Evolutionary conservation across 2,888 invertebrate genomes (phyloP).

Genomic region (Xylophagus ater): DNA sequence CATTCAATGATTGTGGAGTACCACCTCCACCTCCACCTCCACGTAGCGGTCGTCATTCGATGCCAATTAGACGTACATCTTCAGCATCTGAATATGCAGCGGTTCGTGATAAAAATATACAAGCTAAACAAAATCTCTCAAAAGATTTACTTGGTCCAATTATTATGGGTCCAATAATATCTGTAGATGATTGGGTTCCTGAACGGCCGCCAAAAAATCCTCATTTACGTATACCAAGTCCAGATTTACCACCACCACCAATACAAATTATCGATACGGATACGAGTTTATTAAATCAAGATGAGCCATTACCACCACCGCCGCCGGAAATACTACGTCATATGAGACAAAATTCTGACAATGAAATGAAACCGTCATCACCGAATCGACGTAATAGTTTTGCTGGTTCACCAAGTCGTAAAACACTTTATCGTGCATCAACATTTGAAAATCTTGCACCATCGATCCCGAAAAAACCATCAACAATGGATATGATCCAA

Average conservation of each 20-base stretch:
- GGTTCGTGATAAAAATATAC: slow-evolving; percentile 33
- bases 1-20: slow-evolving; percentile 38
- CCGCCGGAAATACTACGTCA: slow-evolving; percentile 36
- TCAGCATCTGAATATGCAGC: slow-evolving; percentile 56
- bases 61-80: slow-evolving; percentile 44
- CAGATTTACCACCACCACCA: slow-evolving; percentile 38
- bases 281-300: slow-evolving; percentile 25
- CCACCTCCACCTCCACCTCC: slow-evolving; percentile 41
- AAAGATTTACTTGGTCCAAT: slow-evolving; percentile 47
- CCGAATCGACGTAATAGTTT: slow-evolving; percentile 39
- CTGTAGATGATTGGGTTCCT: slow-evolving; percentile 57
- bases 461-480: slow-evolving; percentile 33
- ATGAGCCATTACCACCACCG: slow-evolving; percentile 39
- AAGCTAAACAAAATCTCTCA: slow-evolving; percentile 23
- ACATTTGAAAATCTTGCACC: slow-evolving; percentile 23
- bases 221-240: slow-evolving; percentile 42
- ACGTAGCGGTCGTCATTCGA: slow-evolving; percentile 24
- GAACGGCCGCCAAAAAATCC: slow-evolving; percentile 70
- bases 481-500: slow-evolving; percentile 28
- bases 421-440: slow-evolving; percentile 22
- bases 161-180: slow-evolving; percentile 51
- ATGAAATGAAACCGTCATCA: slow-evolving; percentile 28
- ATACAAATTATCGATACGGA: slow-evolving; percentile 26
- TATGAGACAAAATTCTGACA: slow-evolving; percentile 16
- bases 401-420: slow-evolving; percentile 36